Conservation (phyloP, 2,888 invertebrate species). For the Sesia bembeciformis region DNA sequence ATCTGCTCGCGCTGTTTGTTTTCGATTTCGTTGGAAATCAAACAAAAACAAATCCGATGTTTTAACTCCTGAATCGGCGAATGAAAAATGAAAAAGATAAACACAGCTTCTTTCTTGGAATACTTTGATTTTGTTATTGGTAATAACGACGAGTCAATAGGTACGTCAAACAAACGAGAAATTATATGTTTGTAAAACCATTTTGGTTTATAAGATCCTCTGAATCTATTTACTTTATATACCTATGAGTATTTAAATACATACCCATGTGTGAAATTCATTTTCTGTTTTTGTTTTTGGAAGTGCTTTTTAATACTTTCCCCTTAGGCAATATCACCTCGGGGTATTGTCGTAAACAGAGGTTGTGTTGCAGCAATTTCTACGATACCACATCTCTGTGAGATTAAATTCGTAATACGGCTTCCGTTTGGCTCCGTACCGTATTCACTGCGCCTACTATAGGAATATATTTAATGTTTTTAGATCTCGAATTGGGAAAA, state of each 20-base stretch:
- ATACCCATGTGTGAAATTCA: neutral
- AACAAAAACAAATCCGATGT: neutral
- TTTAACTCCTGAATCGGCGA: neutral
- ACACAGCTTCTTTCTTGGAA: neutral
- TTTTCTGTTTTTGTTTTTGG: neutral
- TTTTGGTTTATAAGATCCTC: too few species aligned
- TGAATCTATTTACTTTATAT: too few species aligned
- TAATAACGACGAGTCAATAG: neutral
- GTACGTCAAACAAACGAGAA: too few species aligned
- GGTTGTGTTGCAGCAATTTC: constrained; percentile 58
- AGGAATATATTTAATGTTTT: constrained; percentile 15
- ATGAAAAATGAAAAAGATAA: neutral
- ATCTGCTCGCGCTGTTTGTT: neutral
- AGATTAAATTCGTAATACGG: constrained; percentile 70
- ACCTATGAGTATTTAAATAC: too few species aligned
- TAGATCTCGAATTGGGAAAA: too few species aligned
- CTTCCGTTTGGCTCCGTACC: constrained; percentile 49
- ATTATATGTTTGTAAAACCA: too few species aligned
- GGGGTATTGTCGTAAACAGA: constrained; percentile 46
- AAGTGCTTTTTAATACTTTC: neutral
- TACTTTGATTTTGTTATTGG: neutral
- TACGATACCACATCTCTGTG: constrained; percentile 65
- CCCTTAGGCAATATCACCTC: neutral
- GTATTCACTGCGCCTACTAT: constrained; percentile 52
- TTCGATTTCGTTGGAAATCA: neutral